Evolutionary conservation across 2,888 invertebrate species (phyloP), one percentile per base, ranked within the genome.

Genomic region (Toxonevra muliebris): DNA sequence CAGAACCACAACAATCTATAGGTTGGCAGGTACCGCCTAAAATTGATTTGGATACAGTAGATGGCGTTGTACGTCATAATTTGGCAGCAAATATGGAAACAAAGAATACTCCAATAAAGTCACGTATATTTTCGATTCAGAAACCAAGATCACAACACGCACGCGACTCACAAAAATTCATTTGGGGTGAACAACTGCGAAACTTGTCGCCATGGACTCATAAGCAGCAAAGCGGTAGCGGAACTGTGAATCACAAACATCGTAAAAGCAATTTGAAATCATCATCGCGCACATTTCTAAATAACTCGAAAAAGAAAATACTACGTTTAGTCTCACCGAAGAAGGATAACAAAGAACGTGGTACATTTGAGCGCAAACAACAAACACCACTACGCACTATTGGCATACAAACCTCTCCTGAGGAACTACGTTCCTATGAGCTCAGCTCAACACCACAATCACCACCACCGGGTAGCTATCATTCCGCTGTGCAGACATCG

Each of bases 391-490:
- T 72, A 0, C 80, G 81, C 52, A 79, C 80, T 1, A 76, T 84
- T 43, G 84, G 79, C 20, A 76, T 84, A 15, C 84, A 84, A 71
- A 85, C 78, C 1, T 77, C 77, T 4, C 63, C 68, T n/a, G 57
- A 73, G 13, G 77, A 79, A 53, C n/a, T 75, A 50, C 64, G 65
- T 8, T 52, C 57, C 12, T 73, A 71, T n/a, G 71, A 71, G n/a
- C 73, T 74, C 1, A 68, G 63, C 10, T 65, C 68, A 45, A 72
- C 69, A 10, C 76, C 76, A 2, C 82, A 80, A 58, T 82, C 84
- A 0, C 82, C 84, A 0, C 81, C 82, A 10, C 83, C 84, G 1
- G 84, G 82, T 4, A 83, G 84, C 64, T 83, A 84, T 68, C 81
- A 83, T 70, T 83, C 83, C 2, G 81, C 81, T 0, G 76, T 81